A percentile compares a stretch with the other conserved stretches of the same genome.
phyloP scores from a whole-genome alignment of 2,113 vertebrate genomes.

The Physeter macrocephalus region DNA sequence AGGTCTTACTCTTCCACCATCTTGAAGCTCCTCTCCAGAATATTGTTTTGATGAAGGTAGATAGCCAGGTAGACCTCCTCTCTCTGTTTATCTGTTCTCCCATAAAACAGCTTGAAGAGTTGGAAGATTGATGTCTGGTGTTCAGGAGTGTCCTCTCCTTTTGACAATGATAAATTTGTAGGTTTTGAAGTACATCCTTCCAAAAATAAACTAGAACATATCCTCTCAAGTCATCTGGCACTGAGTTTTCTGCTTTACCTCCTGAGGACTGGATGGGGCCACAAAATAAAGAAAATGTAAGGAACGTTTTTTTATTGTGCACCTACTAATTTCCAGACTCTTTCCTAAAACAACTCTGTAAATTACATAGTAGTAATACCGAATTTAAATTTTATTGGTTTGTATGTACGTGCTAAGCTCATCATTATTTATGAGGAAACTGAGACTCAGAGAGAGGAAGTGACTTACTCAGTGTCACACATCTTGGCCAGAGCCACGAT shows the following conservation, averaged over 20 bases:
- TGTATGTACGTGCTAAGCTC: neutral
- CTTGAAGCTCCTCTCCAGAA: neutral
- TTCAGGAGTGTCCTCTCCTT: neutral
- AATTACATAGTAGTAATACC: neutral
- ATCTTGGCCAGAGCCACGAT: neutral
- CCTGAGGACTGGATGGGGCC: neutral
- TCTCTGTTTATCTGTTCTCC: neutral
- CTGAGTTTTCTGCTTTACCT: neutral
- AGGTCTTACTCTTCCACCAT: too few species aligned
- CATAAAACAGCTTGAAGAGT: neutral
- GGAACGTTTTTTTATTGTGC: neutral
- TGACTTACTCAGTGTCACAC: neutral
- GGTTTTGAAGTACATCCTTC: neutral
- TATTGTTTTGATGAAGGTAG: neutral
- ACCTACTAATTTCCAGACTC: neutral
- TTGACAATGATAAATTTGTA: neutral
- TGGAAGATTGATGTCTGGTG: neutral
- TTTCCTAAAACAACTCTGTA: neutral
- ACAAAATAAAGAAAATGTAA: neutral
- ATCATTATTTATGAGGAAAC: neutral
- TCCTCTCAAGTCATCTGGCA: neutral
- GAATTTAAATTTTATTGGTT: neutral
- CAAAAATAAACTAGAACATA: neutral
- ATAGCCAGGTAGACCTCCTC: neutral
- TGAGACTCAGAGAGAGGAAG: neutral